A percentile compares a stretch with the other conserved stretches of the same genome.
These are phyloP conservation scores for Pseudopleuronectes americanus DNA, from an alignment of 2,797 vertebrate species.

Conservation along the genomic window DNA sequence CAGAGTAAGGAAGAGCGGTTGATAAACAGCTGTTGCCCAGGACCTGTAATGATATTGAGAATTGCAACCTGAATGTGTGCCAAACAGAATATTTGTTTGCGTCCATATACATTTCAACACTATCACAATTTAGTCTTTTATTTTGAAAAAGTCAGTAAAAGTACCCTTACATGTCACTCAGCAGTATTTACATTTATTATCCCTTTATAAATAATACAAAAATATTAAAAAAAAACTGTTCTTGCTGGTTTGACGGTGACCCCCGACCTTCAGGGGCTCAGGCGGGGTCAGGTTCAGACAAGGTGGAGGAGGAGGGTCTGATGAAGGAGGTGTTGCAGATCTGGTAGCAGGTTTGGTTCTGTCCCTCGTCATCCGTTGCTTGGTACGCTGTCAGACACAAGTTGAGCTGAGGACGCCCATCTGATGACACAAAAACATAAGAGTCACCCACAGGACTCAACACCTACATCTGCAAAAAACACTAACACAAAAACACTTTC, in stretches of 20 bases:
- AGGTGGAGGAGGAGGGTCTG: neutral
- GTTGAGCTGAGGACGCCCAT: constrained; percentile 76
- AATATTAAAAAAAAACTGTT: neutral
- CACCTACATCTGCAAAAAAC: neutral
- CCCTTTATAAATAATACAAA: neutral
- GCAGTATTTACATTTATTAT: neutral
- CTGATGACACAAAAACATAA: constrained; percentile 51
- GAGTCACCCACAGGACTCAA: neutral
- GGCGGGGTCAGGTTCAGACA: neutral
- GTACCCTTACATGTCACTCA: neutral
- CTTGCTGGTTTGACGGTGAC: neutral
- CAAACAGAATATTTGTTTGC: neutral
- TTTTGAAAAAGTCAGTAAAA: constrained; percentile 18
- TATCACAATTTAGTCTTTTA: constrained; percentile 15
- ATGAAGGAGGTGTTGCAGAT: constrained; percentile 64
- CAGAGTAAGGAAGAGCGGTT: too few species aligned
- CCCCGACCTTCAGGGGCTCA: constrained; percentile 21
- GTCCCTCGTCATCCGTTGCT: constrained; percentile 28
- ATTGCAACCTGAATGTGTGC: too few species aligned
- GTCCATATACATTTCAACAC: neutral
- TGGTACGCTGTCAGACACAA: constrained; percentile 76
- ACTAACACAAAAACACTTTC: neutral
- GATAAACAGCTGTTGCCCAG: too few species aligned
- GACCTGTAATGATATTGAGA: too few species aligned
- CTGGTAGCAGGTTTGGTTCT: constrained; percentile 72